These are phyloP conservation scores for Oscheius sp. DNA, from an alignment of 2,888 invertebrate species.

Conservation along the genomic window DNA sequence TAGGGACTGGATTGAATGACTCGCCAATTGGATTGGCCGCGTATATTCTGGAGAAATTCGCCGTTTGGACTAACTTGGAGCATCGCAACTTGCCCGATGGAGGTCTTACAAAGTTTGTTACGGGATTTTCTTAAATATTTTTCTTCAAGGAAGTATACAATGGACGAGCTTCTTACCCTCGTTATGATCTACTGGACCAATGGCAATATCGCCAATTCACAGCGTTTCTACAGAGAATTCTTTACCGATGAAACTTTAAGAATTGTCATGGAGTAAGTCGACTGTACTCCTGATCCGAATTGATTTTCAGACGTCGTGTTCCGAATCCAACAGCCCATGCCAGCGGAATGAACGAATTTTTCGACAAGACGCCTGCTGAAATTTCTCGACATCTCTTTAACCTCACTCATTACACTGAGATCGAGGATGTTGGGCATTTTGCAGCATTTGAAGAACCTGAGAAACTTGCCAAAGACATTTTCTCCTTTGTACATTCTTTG, in stretches of 20 bases:
- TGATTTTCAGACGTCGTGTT: slow-evolving; percentile 70
- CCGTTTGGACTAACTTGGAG: slow-evolving; percentile 79
- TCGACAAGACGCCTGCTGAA: slow-evolving; percentile 78
- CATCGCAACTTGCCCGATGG: slow-evolving; percentile 79
- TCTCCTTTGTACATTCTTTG: slow-evolving; percentile 74
- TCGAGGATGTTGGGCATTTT: slow-evolving; percentile 84
- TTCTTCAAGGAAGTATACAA: slow-evolving; percentile 79
- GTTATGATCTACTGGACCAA: slow-evolving; percentile 85
- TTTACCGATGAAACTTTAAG: slow-evolving; percentile 52
- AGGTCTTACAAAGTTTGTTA: slow-evolving; percentile 78
- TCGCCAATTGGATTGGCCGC: slow-evolving; percentile 88
- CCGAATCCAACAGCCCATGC: slow-evolving; percentile 83
- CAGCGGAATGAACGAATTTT: slow-evolving; percentile 82
- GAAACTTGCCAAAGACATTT: slow-evolving; percentile 82
- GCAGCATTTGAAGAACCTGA: slow-evolving; percentile 85
- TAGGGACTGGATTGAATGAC: slow-evolving; percentile 81
- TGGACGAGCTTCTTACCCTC: slow-evolving; percentile 83
- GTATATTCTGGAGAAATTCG: slow-evolving; percentile 90
- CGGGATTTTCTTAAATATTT: too few species aligned
- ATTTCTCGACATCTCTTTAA: slow-evolving; percentile 80
- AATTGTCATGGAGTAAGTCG: slow-evolving; percentile 46
- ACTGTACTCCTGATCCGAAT: not conserved
- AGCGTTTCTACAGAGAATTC: slow-evolving; percentile 82
- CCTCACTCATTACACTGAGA: slow-evolving; percentile 80
- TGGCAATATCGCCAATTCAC: slow-evolving; percentile 82